These are phyloP conservation scores for Canis aureus DNA, from an alignment of 2,113 vertebrate genomes.

Conservation along the genomic window DNA sequence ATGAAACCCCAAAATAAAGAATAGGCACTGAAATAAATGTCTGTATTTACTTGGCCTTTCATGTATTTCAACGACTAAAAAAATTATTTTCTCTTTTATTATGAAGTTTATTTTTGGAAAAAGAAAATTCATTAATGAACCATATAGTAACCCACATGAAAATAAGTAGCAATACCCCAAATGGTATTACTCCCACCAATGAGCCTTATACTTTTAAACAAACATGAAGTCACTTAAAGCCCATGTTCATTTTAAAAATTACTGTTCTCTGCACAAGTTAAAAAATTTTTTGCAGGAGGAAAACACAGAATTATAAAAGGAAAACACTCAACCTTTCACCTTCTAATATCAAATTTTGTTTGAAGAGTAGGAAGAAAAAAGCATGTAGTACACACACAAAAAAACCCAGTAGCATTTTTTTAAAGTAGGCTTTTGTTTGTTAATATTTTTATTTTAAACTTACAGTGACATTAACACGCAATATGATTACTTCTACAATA, in stretches of 20 bases:
- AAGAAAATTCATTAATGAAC: conserved; percentile 46
- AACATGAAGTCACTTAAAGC: background rate
- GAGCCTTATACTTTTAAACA: background rate
- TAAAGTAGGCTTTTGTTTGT: conserved; percentile 4
- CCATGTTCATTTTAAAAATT: conserved; percentile 40
- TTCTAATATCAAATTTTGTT: conserved; percentile 25
- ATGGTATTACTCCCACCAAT: background rate
- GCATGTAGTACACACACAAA: background rate
- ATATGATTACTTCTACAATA: conserved; percentile 47
- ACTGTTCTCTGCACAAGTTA: background rate
- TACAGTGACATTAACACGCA: background rate
- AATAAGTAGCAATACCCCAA: conserved; percentile 40
- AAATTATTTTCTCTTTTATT: conserved; percentile 56
- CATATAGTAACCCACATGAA: background rate
- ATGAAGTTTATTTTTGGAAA: background rate
- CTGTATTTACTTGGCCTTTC: background rate
- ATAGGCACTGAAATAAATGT: background rate
- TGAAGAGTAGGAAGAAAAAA: background rate
- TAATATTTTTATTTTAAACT: conserved; percentile 59
- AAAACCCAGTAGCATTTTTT: background rate
- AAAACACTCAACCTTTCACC: background rate
- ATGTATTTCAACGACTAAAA: conserved; percentile 27
- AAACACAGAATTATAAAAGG: background rate
- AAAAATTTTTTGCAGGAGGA: conserved; percentile 27
- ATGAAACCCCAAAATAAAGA: conserved; percentile 23